These are phyloP conservation scores for Danio rerio DNA, from an alignment of 2,113 vertebrate genomes.

Conservation along the genomic window DNA sequence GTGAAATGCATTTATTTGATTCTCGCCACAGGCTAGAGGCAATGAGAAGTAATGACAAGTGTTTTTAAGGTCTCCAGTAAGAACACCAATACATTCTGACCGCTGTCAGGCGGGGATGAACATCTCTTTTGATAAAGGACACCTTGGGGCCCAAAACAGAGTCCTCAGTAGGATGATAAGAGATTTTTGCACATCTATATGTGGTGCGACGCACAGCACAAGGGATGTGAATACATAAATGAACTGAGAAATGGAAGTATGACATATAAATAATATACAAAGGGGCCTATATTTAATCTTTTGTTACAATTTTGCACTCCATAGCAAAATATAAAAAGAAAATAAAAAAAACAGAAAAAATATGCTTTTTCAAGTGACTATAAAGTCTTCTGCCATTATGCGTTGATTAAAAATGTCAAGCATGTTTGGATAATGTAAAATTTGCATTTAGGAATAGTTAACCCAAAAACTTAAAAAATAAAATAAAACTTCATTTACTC, in stretches of 20 bases:
- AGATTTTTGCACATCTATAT: constrained; percentile 26
- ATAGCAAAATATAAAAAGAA: too few relatives aligned
- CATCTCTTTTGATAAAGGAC: constrained; percentile 39
- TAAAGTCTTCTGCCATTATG: neutral
- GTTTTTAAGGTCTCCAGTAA: constrained; percentile 30
- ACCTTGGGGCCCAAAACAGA: constrained; percentile 16
- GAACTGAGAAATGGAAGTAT: neutral
- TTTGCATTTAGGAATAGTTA: neutral
- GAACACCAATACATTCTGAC: constrained; percentile 27
- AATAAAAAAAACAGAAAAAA: neutral
- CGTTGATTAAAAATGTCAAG: constrained; percentile 5
- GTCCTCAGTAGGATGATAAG: constrained; percentile 21
- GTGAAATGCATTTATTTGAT: constrained; percentile 27
- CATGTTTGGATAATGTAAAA: neutral
- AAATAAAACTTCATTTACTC: too few relatives aligned
- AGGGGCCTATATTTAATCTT: neutral
- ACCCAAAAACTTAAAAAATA: too few relatives aligned
- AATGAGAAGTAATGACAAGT: constrained; percentile 29
- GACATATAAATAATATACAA: neutral
- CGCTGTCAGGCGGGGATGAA: constrained; percentile 29
- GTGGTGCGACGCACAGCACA: neutral
- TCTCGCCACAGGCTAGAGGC: constrained; percentile 6
- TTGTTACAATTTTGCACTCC: neutral
- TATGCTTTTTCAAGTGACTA: neutral
- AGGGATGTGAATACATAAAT: neutral